These are phyloP conservation scores for Ornithoptera priamus DNA, from an alignment of 2,888 invertebrate species.

Conservation along the genomic window DNA sequence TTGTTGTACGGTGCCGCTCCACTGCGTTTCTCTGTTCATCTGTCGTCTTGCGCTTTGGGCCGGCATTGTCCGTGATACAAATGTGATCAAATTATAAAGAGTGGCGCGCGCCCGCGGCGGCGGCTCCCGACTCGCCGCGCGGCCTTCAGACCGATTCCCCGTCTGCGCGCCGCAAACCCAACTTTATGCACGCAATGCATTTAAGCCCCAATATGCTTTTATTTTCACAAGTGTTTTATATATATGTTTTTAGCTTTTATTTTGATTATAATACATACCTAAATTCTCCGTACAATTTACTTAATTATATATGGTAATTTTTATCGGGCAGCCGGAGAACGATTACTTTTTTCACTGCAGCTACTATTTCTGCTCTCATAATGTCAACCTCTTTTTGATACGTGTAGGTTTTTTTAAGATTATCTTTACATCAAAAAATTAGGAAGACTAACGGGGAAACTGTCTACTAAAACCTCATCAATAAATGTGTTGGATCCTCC, in stretches of 20 bases:
- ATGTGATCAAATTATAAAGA: conserved; percentile 81
- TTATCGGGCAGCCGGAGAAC: too few species aligned
- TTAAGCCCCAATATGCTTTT: neutral
- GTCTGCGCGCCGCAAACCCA: conserved; percentile 18
- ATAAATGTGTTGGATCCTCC: too few species aligned
- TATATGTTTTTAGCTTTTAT: neutral
- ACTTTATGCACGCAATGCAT: conserved; percentile 13
- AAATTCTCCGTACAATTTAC: neutral
- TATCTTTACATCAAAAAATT: too few species aligned
- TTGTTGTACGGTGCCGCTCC: conserved; percentile 39
- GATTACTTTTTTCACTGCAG: too few species aligned
- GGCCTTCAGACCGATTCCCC: conserved; percentile 22
- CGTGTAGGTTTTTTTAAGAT: too few species aligned
- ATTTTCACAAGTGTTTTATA: conserved; percentile 1
- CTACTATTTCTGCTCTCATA: too few species aligned
- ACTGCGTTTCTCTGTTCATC: conserved; percentile 43
- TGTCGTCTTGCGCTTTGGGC: conserved; percentile 71
- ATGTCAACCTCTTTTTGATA: too few species aligned
- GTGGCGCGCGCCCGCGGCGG: conserved; percentile 62
- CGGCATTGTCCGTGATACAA: conserved; percentile 76
- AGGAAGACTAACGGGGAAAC: too few species aligned
- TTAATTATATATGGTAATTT: neutral
- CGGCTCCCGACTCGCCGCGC: conserved; percentile 38
- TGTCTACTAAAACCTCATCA: too few species aligned
- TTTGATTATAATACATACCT: neutral